Evolutionary conservation across 2,797 vertebrate species (phyloP), one percentile per base, ranked within the genome.

Genomic region (Zenarchopterus dispar): DNA sequence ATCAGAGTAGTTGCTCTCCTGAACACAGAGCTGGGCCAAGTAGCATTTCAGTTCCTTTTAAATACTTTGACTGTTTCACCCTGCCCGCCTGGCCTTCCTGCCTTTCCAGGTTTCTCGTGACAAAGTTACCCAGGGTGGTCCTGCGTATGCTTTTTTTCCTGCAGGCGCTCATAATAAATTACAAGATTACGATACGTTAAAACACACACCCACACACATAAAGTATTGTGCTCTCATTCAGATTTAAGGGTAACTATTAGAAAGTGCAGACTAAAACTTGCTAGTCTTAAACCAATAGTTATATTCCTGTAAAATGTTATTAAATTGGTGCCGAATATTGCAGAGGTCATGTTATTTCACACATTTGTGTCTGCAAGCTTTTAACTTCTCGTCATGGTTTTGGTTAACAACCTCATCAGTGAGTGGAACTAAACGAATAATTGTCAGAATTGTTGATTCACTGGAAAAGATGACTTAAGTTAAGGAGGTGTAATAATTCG

Each of bases 1-100:
- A 94, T 98, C 98, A 28, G 98, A 99, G 94, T 99, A 98, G 94
- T 92, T 69, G 8, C 18, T 26, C 16, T 55, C n/a, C 46, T 36
- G 43, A 64, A 57, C 75, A 18, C 39, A 3, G 5, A 61, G 45
- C 72, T 55, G 50, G 68, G 59, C 67, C 61, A 60, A 77, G 77
- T 84, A 73, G 69, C 69, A 51, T 70, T 78, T 78, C 64, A 42
- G 22, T 76, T 79, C 56, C 31, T 49, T 72, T 81, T 60, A 72
- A 73, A 80, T 66, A 58, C 83, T 77, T 67, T 61, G 82, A 82
- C 80, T 73, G 74, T 70, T 81, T 44, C 19, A 70, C 64, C 66
- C 45, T 57, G 68, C 67, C 73, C 42, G 69, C 52, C 59, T 26
- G 62, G 67, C 56, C 70, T 28, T 28, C 28, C 28, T 6, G 28